phyloP scores from a whole-genome alignment of 2,113 vertebrate species.

The Megalops atlanticus region DNA sequence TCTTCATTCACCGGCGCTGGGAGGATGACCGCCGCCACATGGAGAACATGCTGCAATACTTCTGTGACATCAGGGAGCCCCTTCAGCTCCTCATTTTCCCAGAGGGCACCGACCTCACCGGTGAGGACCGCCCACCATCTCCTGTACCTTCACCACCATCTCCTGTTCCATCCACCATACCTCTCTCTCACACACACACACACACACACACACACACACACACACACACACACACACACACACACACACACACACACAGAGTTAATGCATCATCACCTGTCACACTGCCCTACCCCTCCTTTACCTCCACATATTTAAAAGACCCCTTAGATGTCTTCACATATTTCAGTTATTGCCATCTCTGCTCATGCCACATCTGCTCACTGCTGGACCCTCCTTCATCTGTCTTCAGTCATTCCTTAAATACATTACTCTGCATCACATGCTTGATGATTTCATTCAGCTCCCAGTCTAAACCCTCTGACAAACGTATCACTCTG shows the following conservation, averaged over 20 bases:
- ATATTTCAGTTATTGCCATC: too few species aligned
- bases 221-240: slow-evolving; percentile 23
- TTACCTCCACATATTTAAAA: background rate
- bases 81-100: slow-evolving; percentile 96
- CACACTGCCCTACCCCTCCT: background rate
- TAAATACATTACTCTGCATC: too few species aligned
- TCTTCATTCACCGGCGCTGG: slow-evolving; percentile 95
- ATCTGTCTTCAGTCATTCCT: too few species aligned
- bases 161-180: background rate
- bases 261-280: too few species aligned
- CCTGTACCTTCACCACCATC: background rate
- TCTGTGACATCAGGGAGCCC: slow-evolving; percentile 90
- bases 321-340: background rate
- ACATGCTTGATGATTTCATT: too few species aligned
- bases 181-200: background rate
- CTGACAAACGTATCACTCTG: background rate
- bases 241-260: slow-evolving; percentile 11
- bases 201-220: background rate
- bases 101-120: slow-evolving; percentile 96
- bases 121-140: slow-evolving; percentile 59
- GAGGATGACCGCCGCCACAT: slow-evolving; percentile 87
- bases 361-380: too few species aligned
- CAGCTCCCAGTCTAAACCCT: too few species aligned
- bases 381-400: too few species aligned
- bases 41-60: slow-evolving; percentile 92